These are phyloP conservation scores for Drosophila cyrtoloma DNA, from an alignment of 2,888 invertebrate genomes.

Conservation along the genomic window DNA sequence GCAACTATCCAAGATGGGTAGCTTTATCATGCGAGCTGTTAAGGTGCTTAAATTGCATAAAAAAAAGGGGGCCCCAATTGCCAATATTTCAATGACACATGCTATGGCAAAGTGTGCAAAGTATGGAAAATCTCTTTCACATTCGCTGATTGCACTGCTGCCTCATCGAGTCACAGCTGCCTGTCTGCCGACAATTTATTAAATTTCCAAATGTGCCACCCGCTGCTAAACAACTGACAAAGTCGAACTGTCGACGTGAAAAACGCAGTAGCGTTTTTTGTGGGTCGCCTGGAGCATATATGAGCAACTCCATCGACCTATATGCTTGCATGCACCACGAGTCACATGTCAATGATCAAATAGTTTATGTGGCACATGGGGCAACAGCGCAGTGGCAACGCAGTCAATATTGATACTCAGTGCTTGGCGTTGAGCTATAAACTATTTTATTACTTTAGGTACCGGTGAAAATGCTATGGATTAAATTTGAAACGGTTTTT, in stretches of 20 bases:
- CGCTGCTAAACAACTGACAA: slow-evolving; percentile 15
- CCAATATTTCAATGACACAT: slow-evolving; percentile 1
- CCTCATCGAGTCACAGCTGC: slow-evolving; percentile 15
- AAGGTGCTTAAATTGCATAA: slow-evolving; percentile 30
- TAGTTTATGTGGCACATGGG: slow-evolving; percentile 28
- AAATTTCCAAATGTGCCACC: slow-evolving; percentile 18
- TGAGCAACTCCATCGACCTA: slow-evolving; percentile 16
- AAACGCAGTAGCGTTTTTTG: slow-evolving; percentile 36
- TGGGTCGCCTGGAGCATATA: slow-evolving; percentile 19
- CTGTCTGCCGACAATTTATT: slow-evolving; percentile 38
- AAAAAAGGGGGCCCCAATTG: neutral
- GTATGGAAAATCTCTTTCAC: slow-evolving; percentile 7
- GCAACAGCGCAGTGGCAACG: slow-evolving; percentile 5
- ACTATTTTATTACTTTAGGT: neutral
- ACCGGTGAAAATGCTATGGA: neutral
- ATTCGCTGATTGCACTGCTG: slow-evolving; percentile 43
- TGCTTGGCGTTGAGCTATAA: neutral
- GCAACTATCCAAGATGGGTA: slow-evolving; percentile 1
- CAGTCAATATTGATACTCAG: slow-evolving; percentile 1
- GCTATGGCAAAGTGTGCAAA: neutral
- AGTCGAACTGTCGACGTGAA: slow-evolving; percentile 34
- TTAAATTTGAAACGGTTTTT: neutral
- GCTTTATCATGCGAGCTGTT: slow-evolving; percentile 28
- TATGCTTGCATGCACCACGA: slow-evolving; percentile 13
- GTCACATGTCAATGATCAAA: slow-evolving; percentile 55